A percentile compares a stretch with the other conserved stretches of the same genome.
These are phyloP conservation scores for Leptopilina syphax DNA, from an alignment of 2,888 invertebrate genomes.

Conservation along the genomic window DNA sequence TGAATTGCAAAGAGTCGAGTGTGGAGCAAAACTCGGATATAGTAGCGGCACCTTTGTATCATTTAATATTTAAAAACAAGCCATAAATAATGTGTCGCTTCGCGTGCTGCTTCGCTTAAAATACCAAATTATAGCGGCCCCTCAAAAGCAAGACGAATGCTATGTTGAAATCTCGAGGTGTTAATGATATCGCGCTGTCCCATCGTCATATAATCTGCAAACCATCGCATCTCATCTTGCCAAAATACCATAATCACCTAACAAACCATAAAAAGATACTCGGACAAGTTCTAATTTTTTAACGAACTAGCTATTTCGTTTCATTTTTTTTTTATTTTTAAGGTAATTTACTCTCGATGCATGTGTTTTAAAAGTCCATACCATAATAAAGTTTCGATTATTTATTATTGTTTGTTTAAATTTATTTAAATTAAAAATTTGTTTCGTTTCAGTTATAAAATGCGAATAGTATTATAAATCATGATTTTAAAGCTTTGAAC, in stretches of 20 bases:
- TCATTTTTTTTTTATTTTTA: too few species aligned
- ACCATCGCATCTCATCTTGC: constrained; percentile 38
- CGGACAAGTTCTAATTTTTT: neutral
- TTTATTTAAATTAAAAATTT: too few species aligned
- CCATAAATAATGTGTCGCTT: constrained; percentile 74
- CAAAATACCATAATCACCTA: constrained; percentile 31
- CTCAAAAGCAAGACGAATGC: constrained; percentile 72
- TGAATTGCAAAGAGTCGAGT: constrained; percentile 39
- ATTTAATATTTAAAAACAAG: constrained; percentile 77
- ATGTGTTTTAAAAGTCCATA: too few species aligned
- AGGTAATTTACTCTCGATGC: too few species aligned
- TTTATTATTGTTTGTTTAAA: too few species aligned
- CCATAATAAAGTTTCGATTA: too few species aligned
- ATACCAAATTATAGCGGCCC: constrained; percentile 65
- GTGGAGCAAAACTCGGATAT: constrained; percentile 29
- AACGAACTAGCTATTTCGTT: neutral
- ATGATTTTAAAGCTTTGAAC: too few species aligned
- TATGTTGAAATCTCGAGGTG: constrained; percentile 73
- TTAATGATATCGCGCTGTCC: constrained; percentile 69
- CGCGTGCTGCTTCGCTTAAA: constrained; percentile 68
- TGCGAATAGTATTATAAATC: too few species aligned
- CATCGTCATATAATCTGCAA: constrained; percentile 45
- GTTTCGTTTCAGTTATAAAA: too few species aligned
- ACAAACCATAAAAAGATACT: neutral
- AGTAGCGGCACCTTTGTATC: constrained; percentile 74